Conservation (phyloP, 2,888 invertebrate species). For the Pristionchus japonicus region DNA sequence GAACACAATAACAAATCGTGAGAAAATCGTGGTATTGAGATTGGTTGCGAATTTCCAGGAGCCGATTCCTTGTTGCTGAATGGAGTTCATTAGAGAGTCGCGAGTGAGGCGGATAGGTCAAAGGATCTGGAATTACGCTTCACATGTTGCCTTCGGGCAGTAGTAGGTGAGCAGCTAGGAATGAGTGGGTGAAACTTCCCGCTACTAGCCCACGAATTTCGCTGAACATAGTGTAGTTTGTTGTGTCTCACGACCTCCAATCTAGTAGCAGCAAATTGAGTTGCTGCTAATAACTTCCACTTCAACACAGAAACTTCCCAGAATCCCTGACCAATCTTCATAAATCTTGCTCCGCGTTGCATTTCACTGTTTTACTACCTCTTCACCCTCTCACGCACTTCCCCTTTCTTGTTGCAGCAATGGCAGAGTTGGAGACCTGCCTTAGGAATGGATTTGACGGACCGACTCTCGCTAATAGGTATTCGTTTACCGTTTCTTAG, state of each 20-base stretch:
- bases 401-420: neutral
- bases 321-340: neutral
- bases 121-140: too few relatives aligned
- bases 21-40: neutral
- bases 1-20: too few relatives aligned
- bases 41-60: neutral
- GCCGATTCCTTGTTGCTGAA: neutral
- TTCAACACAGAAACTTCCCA: neutral
- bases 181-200: too few relatives aligned
- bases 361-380: neutral
- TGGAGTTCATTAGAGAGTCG: neutral
- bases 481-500: neutral
- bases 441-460: neutral
- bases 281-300: too few relatives aligned
- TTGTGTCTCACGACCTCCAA: too few relatives aligned
- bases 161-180: too few relatives aligned
- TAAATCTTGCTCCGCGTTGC: neutral
- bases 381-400: neutral
- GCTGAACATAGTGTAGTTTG: too few relatives aligned
- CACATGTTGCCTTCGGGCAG: too few relatives aligned
- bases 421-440: neutral
- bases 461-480: neutral
- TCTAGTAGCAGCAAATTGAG: too few relatives aligned
- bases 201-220: too few relatives aligned
- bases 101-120: too few relatives aligned